Conservation (phyloP, 2,888 invertebrate genomes). For the Liposcelis brunnea region DNA sequence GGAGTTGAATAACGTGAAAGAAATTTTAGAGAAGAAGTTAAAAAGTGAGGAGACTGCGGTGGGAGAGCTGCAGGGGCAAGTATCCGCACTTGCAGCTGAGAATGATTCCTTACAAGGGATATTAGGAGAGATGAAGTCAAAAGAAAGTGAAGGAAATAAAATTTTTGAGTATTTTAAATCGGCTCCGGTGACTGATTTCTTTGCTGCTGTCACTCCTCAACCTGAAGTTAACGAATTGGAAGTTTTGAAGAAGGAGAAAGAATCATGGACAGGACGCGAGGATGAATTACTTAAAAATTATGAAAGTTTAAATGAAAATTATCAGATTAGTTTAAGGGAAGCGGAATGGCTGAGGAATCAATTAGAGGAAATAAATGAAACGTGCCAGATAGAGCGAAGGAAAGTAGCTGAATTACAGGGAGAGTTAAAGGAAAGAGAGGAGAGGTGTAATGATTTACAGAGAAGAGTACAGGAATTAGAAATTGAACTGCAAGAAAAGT, state of each 20-base stretch:
- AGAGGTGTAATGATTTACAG: no score
- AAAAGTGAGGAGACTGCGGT: conserved; percentile 18
- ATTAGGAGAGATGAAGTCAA: conserved; percentile 25
- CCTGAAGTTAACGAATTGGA: conserved; percentile 15
- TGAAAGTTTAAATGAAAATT: conserved; percentile 11
- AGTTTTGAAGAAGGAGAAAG: conserved; percentile 15
- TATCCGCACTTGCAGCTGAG: conserved; percentile 24
- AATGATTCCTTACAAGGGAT: conserved; percentile 22
- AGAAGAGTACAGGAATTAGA: no score
- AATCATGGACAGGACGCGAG: conserved; percentile 11
- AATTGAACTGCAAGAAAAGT: no score
- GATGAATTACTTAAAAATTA: conserved; percentile 14
- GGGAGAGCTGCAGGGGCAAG: conserved; percentile 23
- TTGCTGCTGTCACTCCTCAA: not conserved
- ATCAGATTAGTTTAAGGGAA: no score
- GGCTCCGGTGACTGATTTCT: no score
- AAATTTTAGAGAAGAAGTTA: conserved; percentile 19
- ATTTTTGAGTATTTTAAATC: no score
- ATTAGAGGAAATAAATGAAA: no score
- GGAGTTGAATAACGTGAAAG: conserved; percentile 22
- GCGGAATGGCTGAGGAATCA: no score
- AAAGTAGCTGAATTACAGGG: no score
- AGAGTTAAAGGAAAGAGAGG: no score
- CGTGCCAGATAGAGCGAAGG: no score
- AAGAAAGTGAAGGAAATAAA: not conserved